Conservation (phyloP, 1,140 invertebrate genomes). For the Micrasema minimum region DNA sequence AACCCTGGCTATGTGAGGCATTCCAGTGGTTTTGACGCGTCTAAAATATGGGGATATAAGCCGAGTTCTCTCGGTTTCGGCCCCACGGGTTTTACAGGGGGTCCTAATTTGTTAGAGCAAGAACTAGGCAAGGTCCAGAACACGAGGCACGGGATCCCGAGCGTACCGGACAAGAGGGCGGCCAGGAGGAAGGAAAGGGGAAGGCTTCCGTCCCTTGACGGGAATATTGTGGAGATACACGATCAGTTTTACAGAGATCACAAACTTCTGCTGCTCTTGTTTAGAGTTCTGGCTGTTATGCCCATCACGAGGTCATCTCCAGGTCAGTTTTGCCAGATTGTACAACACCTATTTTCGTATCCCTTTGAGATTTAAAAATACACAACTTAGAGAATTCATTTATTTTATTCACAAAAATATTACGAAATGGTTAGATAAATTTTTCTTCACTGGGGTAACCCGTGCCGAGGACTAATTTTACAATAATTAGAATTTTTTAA, state of each 20-base stretch:
- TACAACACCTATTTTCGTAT: no score
- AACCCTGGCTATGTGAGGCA: no score
- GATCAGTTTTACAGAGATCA: slow-evolving; percentile 74
- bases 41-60: not conserved
- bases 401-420: no score
- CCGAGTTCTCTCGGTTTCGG: not conserved
- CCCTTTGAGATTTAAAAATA: no score
- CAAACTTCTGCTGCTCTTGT: slow-evolving; percentile 69
- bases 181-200: slow-evolving; percentile 57
- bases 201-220: slow-evolving; percentile 65
- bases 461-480: no score
- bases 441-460: no score
- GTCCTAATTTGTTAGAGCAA: slow-evolving; percentile 6
- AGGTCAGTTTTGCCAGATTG: no score
- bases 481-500: no score
- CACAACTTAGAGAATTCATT: no score
- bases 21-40: no score
- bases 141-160: not conserved
- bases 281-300: slow-evolving; percentile 70
- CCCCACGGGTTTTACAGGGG: not conserved
- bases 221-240: slow-evolving; percentile 67
- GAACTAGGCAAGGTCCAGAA: not conserved
- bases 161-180: slow-evolving; percentile 13
- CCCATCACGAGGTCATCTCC: slow-evolving; percentile 67
- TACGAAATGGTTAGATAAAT: no score